Base-by-base conservation (phyloP, 2,888 invertebrate genomes). In the Ephialtes manifestator region DNA sequence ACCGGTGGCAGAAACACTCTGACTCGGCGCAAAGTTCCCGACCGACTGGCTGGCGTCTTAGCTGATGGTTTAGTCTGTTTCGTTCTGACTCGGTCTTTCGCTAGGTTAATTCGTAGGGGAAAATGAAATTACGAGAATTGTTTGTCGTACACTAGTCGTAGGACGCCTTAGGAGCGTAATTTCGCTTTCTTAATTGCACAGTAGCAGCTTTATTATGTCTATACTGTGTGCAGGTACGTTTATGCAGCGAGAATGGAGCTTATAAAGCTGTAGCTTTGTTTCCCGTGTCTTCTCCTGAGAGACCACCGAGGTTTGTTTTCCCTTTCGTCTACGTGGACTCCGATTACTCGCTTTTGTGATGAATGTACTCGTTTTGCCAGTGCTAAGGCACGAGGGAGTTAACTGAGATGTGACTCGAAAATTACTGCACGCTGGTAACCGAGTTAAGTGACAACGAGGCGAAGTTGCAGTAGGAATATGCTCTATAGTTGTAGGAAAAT, bases 271-370 rank as follows among this genome's bases (percentile, higher is more conserved):
- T 58, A 72, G 43, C 55, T 10, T 24, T 4, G 31, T n/a, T 81
- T 85, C 82, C 76, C 79, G 82, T 71, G 81, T 35, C 84, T 65
- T n/a, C 53, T 48, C 13, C 35, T 65, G 58, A 58, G 63, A 65
- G 51, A 79, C 31, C 68, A 20, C 70, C 53, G 81, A 81, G 76
- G 68, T 78, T 85, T 71, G 85, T 76, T 85, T 85, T 85, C 85
- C 80, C 85, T 85, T 83, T 85, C 85, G 85, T 60, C 79, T 58
- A n/a, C 58, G 67, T 43, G 39, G 68, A 18, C n/a, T 76, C 53
- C 60, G 63, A 81, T 65, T 76, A 77, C 80, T 85, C 55, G 46
- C 79, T 72, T 72, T 79, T 79, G 67, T 68, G 2, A 31, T 65
- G 28, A 4, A 15, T 46, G 46, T 60, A 46, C 58, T 15, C 60